Evolutionary conservation across 1,140 invertebrate genomes (phyloP), one percentile per base, ranked within the genome.

Genomic region (Paralvinella palmiformis): DNA sequence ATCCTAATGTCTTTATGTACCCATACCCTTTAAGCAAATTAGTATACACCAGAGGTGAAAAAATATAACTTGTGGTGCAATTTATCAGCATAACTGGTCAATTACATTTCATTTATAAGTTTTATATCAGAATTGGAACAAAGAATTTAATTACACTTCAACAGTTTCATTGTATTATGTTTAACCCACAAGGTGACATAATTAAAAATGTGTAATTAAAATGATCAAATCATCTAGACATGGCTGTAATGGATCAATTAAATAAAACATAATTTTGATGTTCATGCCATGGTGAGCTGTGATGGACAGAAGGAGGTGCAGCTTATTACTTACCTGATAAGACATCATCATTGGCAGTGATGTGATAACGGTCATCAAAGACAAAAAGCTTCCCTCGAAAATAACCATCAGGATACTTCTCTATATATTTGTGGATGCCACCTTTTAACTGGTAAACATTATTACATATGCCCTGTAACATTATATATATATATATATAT

Each of bases 351-450:
- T 53, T 53, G 7, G 50, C 7, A 7, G 7, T 7, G 24, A 53
- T 53, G 10, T 7, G 7, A 10, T 53, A 27, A 29, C 50, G 50
- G 24, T 53, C 27, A 53, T 53, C 50, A 53, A 53, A 53, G 10
- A 53, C 50, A 53, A 53, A 53, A 17, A 53, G 27, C 24, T 53
- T 53, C 10, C 50, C 50, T 29, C 50, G 7, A 27, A 20, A 53
- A 27, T 53, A 29, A 53, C 50, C 50, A 20, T 53, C 50, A 53
- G 50, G 50, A 53, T 10, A 53, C 27, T 53, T 15, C 27, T 53
- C 50, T 10, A 53, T 53, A 27, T 53, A 53, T 22, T 53, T 53
- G 27, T 53, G 50, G 15, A 53, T 53, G 10, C 50, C 50, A 10
- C 50, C 50, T 27, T 53, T 10, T 53, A 53, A 27, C 13, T 53